phyloP scores from a whole-genome alignment of 2,888 invertebrate genomes.

The Drepanosiphum platanoidis region DNA sequence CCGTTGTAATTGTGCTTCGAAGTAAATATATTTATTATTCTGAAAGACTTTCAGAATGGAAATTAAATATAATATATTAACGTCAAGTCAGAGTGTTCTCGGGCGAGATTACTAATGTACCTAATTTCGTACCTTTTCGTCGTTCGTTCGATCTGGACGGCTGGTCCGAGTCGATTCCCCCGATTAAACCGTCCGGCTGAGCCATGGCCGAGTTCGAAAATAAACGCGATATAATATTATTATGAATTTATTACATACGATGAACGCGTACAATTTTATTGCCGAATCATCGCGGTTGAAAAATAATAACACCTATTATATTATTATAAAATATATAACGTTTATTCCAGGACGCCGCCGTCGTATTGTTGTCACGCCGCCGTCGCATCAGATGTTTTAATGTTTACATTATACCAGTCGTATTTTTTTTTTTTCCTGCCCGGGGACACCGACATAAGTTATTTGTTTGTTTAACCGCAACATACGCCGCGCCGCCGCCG shows the following conservation, averaged over 20 bases:
- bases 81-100: too few species aligned
- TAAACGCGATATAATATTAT: background rate
- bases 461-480: slow-evolving; percentile 61
- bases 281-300: slow-evolving; percentile 11
- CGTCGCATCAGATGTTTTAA: slow-evolving; percentile 50
- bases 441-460: slow-evolving; percentile 24
- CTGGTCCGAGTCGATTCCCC: background rate
- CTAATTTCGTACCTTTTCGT: slow-evolving; percentile 24
- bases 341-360: background rate
- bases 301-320: slow-evolving; percentile 25
- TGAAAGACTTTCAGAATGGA: too few species aligned
- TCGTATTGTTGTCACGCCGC: background rate
- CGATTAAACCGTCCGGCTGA: background rate
- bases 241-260: background rate
- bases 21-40: too few species aligned
- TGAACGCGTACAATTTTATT: background rate
- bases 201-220: background rate
- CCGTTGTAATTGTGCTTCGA: too few species aligned
- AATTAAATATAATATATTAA: too few species aligned
- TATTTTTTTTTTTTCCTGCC: background rate
- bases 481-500: slow-evolving; percentile 37
- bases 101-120: too few species aligned
- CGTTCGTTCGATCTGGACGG: background rate
- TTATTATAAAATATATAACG: too few species aligned
- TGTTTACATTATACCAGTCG: slow-evolving; percentile 58